Percentiles rank a stretch among this genome's conserved stretches.
Conservation (phyloP, 2,113 vertebrate species). For the Erythrocercus mccallii region DNA sequence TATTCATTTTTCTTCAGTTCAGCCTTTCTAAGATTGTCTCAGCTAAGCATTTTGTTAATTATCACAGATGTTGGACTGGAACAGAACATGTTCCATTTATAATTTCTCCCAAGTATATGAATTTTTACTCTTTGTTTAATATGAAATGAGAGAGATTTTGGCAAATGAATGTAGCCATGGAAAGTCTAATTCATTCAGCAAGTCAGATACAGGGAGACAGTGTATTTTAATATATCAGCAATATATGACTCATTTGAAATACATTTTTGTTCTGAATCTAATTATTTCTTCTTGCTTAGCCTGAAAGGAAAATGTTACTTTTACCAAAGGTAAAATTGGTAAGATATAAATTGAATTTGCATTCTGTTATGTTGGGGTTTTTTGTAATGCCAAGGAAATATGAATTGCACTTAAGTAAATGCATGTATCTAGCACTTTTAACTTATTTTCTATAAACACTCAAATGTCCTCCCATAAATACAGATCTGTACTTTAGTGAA, state of each 20-base stretch:
- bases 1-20: background rate
- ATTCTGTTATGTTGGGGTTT: background rate
- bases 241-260: background rate
- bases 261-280: background rate
- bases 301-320: background rate
- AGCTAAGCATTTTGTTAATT: background rate
- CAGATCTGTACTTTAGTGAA: background rate
- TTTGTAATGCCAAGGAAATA: background rate
- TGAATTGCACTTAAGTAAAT: background rate
- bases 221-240: background rate
- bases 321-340: background rate
- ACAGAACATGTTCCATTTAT: background rate
- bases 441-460: background rate
- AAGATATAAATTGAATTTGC: background rate
- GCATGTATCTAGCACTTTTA: background rate
- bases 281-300: background rate
- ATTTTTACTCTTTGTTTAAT: background rate
- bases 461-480: background rate
- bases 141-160: background rate
- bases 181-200: background rate
- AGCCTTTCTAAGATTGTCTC: background rate
- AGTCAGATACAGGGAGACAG: background rate
- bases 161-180: background rate
- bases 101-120: background rate
- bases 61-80: background rate